A percentile compares a stretch with the other conserved stretches of the same genome.
These are phyloP conservation scores for Bombus balteatus DNA, from an alignment of 1,140 invertebrate genomes.

Conservation along the genomic window DNA sequence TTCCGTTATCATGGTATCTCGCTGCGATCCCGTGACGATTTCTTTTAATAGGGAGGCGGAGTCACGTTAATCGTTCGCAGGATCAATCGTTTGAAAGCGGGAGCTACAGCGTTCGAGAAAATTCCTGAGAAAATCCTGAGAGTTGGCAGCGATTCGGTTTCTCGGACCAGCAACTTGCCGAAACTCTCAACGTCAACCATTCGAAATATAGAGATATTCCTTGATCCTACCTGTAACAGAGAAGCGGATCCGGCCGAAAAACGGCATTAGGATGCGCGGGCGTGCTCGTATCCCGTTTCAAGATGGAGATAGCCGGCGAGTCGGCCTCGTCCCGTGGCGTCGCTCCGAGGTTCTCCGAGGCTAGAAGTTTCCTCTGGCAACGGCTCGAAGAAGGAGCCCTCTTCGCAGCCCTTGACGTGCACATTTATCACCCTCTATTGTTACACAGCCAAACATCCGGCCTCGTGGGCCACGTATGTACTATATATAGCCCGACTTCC, in stretches of 20 bases:
- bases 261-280: constrained; percentile 78
- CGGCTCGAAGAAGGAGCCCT: constrained; percentile 72
- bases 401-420: constrained; percentile 71
- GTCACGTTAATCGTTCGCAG: constrained; percentile 9
- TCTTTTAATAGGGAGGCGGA: not conserved
- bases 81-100: not conserved
- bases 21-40: not conserved
- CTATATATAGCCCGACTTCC: constrained; percentile 14
- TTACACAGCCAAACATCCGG: constrained; percentile 78
- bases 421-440: constrained; percentile 80
- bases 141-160: not conserved
- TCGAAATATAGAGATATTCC: constrained; percentile 34
- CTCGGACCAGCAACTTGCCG: not conserved
- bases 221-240: constrained; percentile 32
- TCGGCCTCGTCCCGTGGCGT: constrained; percentile 58
- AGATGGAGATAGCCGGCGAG: constrained; percentile 78
- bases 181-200: not conserved
- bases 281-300: constrained; percentile 79
- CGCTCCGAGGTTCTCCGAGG: constrained; percentile 40
- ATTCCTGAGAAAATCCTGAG: not conserved
- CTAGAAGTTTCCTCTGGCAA: constrained; percentile 62
- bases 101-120: not conserved
- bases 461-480: constrained; percentile 68
- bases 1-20: constrained; percentile 27
- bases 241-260: constrained; percentile 53